Evolutionary conservation across 2,113 vertebrate genomes (phyloP).

Genomic region (Terrapene triunguis): DNA sequence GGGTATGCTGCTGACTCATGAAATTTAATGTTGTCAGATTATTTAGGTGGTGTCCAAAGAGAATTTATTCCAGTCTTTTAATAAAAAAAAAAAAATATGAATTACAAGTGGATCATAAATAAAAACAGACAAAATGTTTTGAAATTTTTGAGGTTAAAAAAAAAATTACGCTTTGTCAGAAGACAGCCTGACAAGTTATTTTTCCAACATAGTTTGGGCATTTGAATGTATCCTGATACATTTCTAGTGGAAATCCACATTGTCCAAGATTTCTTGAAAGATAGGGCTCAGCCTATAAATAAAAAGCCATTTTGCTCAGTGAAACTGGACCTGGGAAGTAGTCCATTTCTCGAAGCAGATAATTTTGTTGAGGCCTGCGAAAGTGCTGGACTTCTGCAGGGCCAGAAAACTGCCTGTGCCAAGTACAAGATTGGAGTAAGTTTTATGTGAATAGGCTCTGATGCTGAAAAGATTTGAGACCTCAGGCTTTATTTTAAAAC

Average conservation of each 20-base stretch:
- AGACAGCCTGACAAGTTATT: too few species aligned
- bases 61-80: not conserved
- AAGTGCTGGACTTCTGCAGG: not conserved
- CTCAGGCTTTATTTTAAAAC: not conserved
- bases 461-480: not conserved
- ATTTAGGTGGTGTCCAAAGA: not conserved
- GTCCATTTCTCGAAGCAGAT: not conserved
- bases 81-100: not conserved
- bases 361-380: not conserved
- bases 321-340: not conserved
- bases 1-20: not conserved
- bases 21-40: not conserved
- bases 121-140: not conserved
- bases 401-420: not conserved
- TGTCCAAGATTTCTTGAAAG: not conserved
- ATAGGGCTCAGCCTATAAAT: not conserved
- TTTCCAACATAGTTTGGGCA: not conserved
- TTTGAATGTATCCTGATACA: not conserved
- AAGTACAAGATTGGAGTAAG: not conserved
- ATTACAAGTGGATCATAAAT: not conserved
- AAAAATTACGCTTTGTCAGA: not conserved
- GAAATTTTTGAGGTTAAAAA: not conserved
- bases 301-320: not conserved
- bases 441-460: not conserved
- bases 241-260: not conserved